phyloP scores from a whole-genome alignment of 2,113 vertebrate genomes.

The Ceyx melanurus region DNA sequence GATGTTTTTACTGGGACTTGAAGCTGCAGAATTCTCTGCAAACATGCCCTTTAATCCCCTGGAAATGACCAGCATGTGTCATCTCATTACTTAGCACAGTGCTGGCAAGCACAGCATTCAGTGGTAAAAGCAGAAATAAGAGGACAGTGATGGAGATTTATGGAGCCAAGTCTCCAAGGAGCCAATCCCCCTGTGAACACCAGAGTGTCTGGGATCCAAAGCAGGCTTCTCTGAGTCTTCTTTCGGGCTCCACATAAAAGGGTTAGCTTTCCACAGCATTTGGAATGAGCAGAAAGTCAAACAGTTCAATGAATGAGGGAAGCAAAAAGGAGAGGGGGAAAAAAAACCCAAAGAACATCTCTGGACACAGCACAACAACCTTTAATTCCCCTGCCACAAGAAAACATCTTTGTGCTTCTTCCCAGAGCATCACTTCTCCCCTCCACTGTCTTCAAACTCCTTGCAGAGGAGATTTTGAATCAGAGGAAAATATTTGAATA shows the following conservation, averaged over 20 bases:
- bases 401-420: not conserved
- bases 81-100: not conserved
- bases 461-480: too few species aligned
- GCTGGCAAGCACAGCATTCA: not conserved
- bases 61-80: slow-evolving; percentile 35
- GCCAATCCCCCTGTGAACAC: not conserved
- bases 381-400: not conserved
- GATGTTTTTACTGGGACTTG: slow-evolving; percentile 23
- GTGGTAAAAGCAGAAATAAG: not conserved
- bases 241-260: not conserved
- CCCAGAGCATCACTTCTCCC: not conserved
- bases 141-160: not conserved
- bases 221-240: not conserved
- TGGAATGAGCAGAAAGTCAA: not conserved
- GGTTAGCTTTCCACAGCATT: not conserved
- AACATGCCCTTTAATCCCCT: slow-evolving; percentile 40
- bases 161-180: not conserved
- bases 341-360: not conserved
- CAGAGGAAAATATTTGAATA: not conserved
- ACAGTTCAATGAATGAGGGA: not conserved
- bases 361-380: not conserved
- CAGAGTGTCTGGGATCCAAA: not conserved
- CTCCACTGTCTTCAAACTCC: not conserved
- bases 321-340: not conserved
- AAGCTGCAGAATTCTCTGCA: slow-evolving; percentile 1